Evolutionary conservation across 2,888 invertebrate genomes (phyloP), one percentile per base, ranked within the genome.

Genomic region (Ormyrus nitidulus): DNA sequence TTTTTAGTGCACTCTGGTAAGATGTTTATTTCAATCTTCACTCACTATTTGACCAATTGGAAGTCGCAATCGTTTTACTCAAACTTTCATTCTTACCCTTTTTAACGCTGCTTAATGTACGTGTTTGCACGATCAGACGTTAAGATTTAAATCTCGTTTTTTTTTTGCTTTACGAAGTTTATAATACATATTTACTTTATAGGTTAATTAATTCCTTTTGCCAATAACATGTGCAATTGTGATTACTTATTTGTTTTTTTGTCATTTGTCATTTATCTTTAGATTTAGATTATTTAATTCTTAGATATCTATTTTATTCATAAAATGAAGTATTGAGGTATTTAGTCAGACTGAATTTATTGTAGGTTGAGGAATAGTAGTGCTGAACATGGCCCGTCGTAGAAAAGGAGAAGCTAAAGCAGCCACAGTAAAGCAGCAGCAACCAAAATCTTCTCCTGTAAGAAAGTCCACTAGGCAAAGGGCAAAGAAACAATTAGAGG

Each of bases 401-500:
- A 87, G 88, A 64, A 90, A 89, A 84, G 85, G 81, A 53, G 89
- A 89, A 79, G 83, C 85, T 11, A 88, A 85, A n/a, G 88, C 88
- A 81, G 69, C 86, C 62, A 73, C 86, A 5, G 84, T 84, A 13
- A 89, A 89, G 70, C 83, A 86, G 34, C 83, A 86, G 34, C 83
- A 87, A 10, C 75, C 85, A 51, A 87, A 86, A 75, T 56, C 77
- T 80, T 76, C 85, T 56, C 87, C 89, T 10, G 88, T 90, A 11
- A 83, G 90, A 53, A 90, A 90, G 71, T 90, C 90, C 2, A 89
- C 84, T 73, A 85, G 90, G 65, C 90, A 90, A 80, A 89, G 89
- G 83, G 90, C 90, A 4, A 88, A 87, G 58, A 90, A 89, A 54
- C 89, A 90, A 76, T 83, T 86, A 34, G 87, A 89, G 51, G 88